Conservation (phyloP, 2,113 vertebrate genomes). For the Seriola quinqueradiata region DNA sequence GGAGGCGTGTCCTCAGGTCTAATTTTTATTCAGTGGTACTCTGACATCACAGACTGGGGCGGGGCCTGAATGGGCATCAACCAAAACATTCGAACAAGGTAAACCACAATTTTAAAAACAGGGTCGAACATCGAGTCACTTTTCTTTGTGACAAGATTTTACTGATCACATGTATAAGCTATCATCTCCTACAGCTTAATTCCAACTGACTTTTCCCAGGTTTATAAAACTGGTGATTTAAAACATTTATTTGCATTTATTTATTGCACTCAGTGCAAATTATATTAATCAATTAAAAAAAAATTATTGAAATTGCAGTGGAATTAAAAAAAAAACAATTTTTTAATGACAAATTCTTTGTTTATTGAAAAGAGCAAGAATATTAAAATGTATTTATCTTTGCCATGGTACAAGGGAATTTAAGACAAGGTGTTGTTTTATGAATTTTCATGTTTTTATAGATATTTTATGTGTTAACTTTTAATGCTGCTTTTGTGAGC, state of each 20-base stretch:
- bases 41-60: constrained; percentile 1
- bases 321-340: constrained; percentile 35
- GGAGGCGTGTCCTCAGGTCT: constrained; percentile 1
- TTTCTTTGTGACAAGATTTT: constrained; percentile 21
- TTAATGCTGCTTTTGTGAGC: constrained; percentile 81
- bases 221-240: constrained; percentile 10
- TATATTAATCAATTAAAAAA: constrained; percentile 24
- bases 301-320: neutral
- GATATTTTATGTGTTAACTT: constrained; percentile 76
- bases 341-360: constrained; percentile 47
- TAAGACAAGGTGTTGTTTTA: constrained; percentile 67
- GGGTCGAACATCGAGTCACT: constrained; percentile 24
- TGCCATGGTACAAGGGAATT: constrained; percentile 61
- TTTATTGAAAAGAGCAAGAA: constrained; percentile 54
- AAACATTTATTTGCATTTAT: constrained; percentile 10
- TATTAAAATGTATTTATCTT: constrained; percentile 64
- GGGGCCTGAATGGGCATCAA: neutral
- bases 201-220: constrained; percentile 4
- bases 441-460: constrained; percentile 76
- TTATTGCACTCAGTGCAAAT: constrained; percentile 29
- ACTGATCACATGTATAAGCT: constrained; percentile 8
- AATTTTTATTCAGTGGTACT: constrained; percentile 1
- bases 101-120: constrained; percentile 29
- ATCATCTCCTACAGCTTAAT: neutral
- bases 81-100: constrained; percentile 1